Evolutionary conservation across 2,113 vertebrate genomes (phyloP).

Genomic region (Microtus pennsylvanicus): DNA sequence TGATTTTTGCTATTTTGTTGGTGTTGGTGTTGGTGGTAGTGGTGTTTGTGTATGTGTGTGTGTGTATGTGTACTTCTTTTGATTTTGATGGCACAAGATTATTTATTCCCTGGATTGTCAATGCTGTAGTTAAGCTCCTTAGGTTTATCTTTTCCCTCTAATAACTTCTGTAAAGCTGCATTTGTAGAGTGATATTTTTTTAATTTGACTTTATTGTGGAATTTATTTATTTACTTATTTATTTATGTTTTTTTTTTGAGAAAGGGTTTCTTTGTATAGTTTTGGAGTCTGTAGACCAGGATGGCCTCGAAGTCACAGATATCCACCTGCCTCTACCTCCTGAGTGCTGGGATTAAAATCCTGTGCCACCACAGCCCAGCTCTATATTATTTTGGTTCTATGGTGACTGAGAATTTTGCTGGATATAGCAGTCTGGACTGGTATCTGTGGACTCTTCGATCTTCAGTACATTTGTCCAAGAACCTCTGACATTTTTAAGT

Average conservation of each 20-base stretch:
- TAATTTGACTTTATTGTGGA: background rate
- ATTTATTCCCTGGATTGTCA: background rate
- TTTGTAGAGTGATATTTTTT: background rate
- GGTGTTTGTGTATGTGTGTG: background rate
- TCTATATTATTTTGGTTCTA: background rate
- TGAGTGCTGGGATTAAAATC: too few species aligned
- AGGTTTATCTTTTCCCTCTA: background rate
- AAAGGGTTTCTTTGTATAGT: too few species aligned
- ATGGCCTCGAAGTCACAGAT: too few species aligned
- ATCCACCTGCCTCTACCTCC: too few species aligned
- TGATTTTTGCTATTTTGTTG: background rate
- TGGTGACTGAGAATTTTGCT: background rate
- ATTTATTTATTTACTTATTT: background rate
- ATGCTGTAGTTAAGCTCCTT: background rate
- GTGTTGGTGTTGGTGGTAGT: background rate
- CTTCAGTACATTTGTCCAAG: background rate
- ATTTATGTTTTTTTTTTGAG: too few species aligned
- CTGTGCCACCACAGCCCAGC: too few species aligned
- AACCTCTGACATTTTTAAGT: background rate
- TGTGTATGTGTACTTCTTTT: background rate
- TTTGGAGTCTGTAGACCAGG: too few species aligned
- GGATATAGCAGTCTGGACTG: background rate
- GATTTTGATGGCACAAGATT: background rate
- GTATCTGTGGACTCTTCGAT: background rate
- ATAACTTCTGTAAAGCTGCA: background rate